Base-by-base conservation (phyloP, 2,888 invertebrate species). In the Apamea sordens region DNA sequence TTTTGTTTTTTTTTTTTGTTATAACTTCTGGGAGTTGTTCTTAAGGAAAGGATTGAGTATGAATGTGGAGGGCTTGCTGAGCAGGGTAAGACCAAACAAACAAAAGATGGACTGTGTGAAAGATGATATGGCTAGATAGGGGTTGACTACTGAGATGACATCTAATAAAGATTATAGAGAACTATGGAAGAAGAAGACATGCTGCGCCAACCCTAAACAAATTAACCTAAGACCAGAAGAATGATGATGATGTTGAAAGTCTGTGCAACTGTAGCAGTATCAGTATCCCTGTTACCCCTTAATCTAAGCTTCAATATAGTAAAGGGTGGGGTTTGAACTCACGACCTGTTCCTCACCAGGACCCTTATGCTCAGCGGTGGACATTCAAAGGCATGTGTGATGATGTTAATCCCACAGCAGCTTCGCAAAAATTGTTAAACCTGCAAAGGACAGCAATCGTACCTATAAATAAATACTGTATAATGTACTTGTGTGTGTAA, bases 401-500 rank as follows among this genome's bases (percentile, higher is more conserved):
- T 44, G 32, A 77, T 32, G 24, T n/a, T 24, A 67, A 78, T 78
- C 0, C 28, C 28, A 28, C 36, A 61, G 80, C 36, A 80, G 36
- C 41, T 53, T 56, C 50, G 47, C 56, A 79, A 69, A 83, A 73
- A 44, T 15, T 41, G 4, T 59, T 50, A 47, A 61, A 61, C 36
- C 41, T 71, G 21, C 65, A 72, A 73, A 28, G 50, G 6, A 83
- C 71, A 65, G 28, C 44, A 21, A 71, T 84, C 41, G 61, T 1
- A 44, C n/a, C 28, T 82, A 86, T 68, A 74, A 77, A 86, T 77
- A 84, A 84, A 36, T 72, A 69, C 79, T 15, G 56, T 59, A 44
- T 74, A 63, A 36, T 28, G 28, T 47, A 79, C 53, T 47, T 24
- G 87, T 77, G 77, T 77, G 68, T 77, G 79, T 86, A 77, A 85